Evolutionary conservation across 2,797 vertebrate genomes (phyloP), one percentile per base, ranked within the genome.

Genomic region (Adelosebastes latens): DNA sequence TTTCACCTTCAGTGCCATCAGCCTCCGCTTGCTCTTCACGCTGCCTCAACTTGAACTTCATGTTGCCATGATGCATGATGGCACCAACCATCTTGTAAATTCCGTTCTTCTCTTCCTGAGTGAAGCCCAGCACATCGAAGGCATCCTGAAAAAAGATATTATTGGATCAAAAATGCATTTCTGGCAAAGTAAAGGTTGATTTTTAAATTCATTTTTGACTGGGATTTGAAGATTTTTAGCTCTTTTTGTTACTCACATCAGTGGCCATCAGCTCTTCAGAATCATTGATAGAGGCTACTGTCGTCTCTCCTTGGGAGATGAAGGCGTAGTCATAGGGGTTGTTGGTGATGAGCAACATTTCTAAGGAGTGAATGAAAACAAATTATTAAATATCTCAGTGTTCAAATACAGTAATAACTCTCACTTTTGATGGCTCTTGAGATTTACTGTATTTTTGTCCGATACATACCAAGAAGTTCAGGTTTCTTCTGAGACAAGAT

Each of bases 291-390:
- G 97, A 98, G 5, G 96, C 90, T 70, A 98, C 97, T 0, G 96
- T 97, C 2, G 96, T 97, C 91, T 98, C 97, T 94, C 97, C 97
- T 93, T 98, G 97, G 85, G 97, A 97, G 94, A 97, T 96, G 88
- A 96, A 97, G 29, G 94, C 72, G 52, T 98, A 98, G 91, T 98
- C 97, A 0, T 97, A 98, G 42, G 97, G 97, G 87, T 98, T 98
- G 94, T 95, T 98, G 64, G 97, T 98, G 82, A 98, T 95, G 27
- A 98, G 95, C 85, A 98, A 68, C 96, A 97, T 97, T 36, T 98
- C 97, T 98, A 29, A 68, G 25, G 52, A 22, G 52, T 8, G 25
- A 27, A 29, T 59, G 56, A 59, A 62, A 62, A 6, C 9, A 59
- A 27, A 8, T 10, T 22, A 3, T 59, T 5, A 49, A 42, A 60